phyloP scores from a whole-genome alignment of 1,140 invertebrate species.

The Diorhabda sublineata region DNA sequence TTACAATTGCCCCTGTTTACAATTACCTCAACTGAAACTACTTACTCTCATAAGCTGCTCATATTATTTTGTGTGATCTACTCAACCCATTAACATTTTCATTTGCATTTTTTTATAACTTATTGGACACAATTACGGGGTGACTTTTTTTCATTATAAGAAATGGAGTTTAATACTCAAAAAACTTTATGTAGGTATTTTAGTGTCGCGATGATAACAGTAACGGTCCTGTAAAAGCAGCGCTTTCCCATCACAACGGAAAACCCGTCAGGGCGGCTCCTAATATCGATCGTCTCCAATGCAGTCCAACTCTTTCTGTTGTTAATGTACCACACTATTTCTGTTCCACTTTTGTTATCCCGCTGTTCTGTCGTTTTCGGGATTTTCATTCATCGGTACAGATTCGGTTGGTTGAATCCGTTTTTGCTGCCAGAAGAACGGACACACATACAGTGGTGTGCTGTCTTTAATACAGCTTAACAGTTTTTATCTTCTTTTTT shows the following conservation, averaged over 20 bases:
- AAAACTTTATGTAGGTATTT: too few relatives aligned
- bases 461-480: not conserved
- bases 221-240: not conserved
- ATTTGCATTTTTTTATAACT: too few relatives aligned
- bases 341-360: constrained; percentile 21
- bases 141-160: too few relatives aligned
- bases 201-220: not conserved
- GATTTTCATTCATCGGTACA: constrained; percentile 15
- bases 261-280: constrained; percentile 29
- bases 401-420: constrained; percentile 4
- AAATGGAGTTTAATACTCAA: too few relatives aligned
- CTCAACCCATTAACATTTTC: too few relatives aligned
- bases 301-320: constrained; percentile 17
- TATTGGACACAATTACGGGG: too few relatives aligned
- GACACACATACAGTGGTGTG: constrained; percentile 1
- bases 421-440: not conserved
- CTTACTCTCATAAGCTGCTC: too few relatives aligned
- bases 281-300: constrained; percentile 23
- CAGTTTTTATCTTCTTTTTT: not conserved
- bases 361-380: constrained; percentile 7
- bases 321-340: constrained; percentile 17
- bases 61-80: too few relatives aligned
- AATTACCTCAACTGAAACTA: too few relatives aligned
- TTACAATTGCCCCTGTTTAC: too few relatives aligned
- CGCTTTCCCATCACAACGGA: constrained; percentile 8